A percentile compares a stretch with the other conserved stretches of the same genome.
Evolutionary conservation across 2,113 vertebrate species (phyloP).

Genomic region (Phodopus roborovskii): DNA sequence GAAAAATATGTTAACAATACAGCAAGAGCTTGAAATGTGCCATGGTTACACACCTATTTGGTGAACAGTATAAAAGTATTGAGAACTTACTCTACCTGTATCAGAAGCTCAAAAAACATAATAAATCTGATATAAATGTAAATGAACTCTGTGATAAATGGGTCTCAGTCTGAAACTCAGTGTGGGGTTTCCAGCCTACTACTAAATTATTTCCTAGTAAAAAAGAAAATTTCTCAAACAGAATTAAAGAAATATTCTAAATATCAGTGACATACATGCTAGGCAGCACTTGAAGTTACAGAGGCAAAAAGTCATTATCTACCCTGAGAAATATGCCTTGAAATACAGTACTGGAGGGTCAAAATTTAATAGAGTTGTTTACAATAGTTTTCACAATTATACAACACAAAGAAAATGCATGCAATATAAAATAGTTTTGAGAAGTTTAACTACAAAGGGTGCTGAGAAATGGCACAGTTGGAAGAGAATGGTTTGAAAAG

Average conservation of each 20-base stretch:
- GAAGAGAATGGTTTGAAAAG: background rate
- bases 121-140: background rate
- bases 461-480: background rate
- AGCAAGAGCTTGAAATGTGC: background rate
- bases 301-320: background rate
- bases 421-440: background rate
- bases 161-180: background rate
- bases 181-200: background rate
- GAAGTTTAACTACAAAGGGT: background rate
- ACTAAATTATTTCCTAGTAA: slow-evolving; percentile 2
- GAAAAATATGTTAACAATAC: background rate
- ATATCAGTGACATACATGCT: background rate
- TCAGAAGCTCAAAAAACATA: background rate
- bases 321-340: background rate
- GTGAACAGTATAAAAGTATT: background rate
- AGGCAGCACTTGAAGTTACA: background rate
- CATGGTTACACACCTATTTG: background rate
- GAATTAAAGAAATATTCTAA: background rate
- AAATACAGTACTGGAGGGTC: background rate
- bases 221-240: background rate
- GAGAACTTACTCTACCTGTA: background rate
- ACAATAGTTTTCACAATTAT: background rate
- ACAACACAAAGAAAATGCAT: background rate
- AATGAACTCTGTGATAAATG: background rate
- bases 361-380: background rate